Evolutionary conservation across 1,140 invertebrate genomes (phyloP), one percentile per base, ranked within the genome.

Genomic region (Galleria mellonella): DNA sequence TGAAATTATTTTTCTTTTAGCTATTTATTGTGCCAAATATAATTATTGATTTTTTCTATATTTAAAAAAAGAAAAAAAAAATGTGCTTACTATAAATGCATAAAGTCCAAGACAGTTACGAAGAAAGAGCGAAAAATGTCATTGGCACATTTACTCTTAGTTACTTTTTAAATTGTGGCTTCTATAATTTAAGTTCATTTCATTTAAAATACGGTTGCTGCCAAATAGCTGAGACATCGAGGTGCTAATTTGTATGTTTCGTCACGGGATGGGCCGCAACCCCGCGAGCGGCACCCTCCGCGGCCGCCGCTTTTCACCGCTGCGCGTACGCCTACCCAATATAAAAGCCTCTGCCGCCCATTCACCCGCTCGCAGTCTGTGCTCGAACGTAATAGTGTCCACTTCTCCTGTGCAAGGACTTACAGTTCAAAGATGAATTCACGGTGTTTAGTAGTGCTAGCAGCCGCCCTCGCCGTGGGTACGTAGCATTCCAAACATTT

Each of bases 331-430:
- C 65, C 61, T 65, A 75, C 81, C 76, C 73, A 62, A 72, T 84
- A 84, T 84, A 84, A 81, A 84, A 83, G 78, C 74, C 58, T 72
- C 62, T 54, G 71, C 47, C 69, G 63, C 76, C 78, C 81, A 79
- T 78, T 84, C 81, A 81, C 78, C 76, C 78, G 81, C 74, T 67
- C 81, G 81, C 81, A 84, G 81, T 84, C 69, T 77, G 81, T 84
- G 81, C 69, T 81, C 61, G 70, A 72, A 77, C 81, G 76, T 82
- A 70, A 77, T 43, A 79, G 81, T 83, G 76, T 65, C 68, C 65
- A 81, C 81, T 69, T 58, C 69, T 68, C 51, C 57, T 62, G 77
- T 82, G 76, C 65, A 74, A 82, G 72, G 77, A 82, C 77, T 82
- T 79, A 68, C 50, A 73, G 65, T 76, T 73, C 59, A 69, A 83